Percentiles rank a stretch among this genome's conserved stretches.
Conservation (phyloP, 2,113 vertebrate species). For the Picathartes gymnocephalus region DNA sequence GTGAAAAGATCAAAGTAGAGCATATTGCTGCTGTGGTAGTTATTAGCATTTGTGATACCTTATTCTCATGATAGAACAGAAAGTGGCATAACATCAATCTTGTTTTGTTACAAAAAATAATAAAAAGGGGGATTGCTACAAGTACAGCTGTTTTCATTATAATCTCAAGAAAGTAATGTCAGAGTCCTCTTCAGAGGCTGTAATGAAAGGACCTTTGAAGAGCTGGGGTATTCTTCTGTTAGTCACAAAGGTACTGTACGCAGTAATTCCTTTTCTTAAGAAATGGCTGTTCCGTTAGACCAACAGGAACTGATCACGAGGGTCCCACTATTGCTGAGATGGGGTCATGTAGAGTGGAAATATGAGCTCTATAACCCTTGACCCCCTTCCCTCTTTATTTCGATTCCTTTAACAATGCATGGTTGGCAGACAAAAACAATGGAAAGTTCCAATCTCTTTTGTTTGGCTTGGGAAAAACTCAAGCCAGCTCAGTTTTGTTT, state of each 20-base stretch:
- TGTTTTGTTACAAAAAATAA: constrained; percentile 53
- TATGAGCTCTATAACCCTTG: constrained; percentile 73
- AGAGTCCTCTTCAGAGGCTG: constrained; percentile 61
- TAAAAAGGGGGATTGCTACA: constrained; percentile 51
- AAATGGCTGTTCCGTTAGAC: constrained; percentile 66
- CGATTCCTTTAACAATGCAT: constrained; percentile 71
- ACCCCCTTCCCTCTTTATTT: constrained; percentile 74
- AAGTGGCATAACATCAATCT: constrained; percentile 67
- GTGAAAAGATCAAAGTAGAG: constrained; percentile 44
- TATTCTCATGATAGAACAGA: constrained; percentile 59
- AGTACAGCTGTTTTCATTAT: constrained; percentile 57
- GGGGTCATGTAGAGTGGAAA: constrained; percentile 75
- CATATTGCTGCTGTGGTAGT: constrained; percentile 11
- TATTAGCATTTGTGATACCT: constrained; percentile 50
- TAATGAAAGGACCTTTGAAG: constrained; percentile 63
- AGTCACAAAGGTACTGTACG: constrained; percentile 63
- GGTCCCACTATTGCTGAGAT: constrained; percentile 61
- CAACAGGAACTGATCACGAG: constrained; percentile 70
- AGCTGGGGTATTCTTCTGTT: constrained; percentile 65
- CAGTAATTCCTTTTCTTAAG: constrained; percentile 62
- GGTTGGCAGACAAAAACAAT: constrained; percentile 71
- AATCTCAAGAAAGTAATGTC: constrained; percentile 59
- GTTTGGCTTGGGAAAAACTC: constrained; percentile 74
- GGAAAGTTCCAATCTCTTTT: constrained; percentile 69
- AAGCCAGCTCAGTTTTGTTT: constrained; percentile 64